Evolutionary conservation across 2,113 vertebrate genomes (phyloP), one percentile per base, ranked within the genome.

Genomic region (Mormyrus lacerda): DNA sequence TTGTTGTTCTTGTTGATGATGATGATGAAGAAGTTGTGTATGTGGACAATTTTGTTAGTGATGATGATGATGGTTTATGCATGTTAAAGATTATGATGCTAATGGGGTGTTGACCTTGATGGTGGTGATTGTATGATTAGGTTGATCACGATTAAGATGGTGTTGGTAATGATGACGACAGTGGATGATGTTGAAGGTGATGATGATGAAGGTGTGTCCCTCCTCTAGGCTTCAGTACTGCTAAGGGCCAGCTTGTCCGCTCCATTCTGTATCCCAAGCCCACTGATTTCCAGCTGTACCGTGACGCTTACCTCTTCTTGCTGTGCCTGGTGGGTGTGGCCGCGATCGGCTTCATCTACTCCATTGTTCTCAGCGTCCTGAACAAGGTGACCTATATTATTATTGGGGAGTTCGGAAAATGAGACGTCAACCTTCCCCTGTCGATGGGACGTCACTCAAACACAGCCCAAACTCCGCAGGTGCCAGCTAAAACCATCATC

Each of bases 211-310:
- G 55, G 55, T 58, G 21, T 89, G 6, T 13, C 4, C 8, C 9
- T 15, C 6, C 69, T 79, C 87, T 92, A 99, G 98, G 98, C 89
- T 99, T 98, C 93, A 97, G 97, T 94, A 99, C 98, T 92, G 96
- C 98, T 61, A 99, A 99, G 95, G 98, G 98, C 89, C 98, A 99
- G 92, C 96, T 99, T 92, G 97, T 99, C 61, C 97, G 97, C 89
- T 98, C 98, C 89, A 99, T 99, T 93, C 92, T 99, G 1, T 99
- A 99, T 93, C 98, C 98, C 87, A 99, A 99, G 93, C 98, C 98
- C 91, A 99, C 97, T 9, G 98, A 99, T 92, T 99, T 99, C 92
- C 99, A 99, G 92, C 97, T 99, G 93, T 99, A 99, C 95, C 96
- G 96, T 91, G 98, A 99, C 92, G 98, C 98, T 92, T 99, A 97